These are phyloP conservation scores for Opisthograptis luteolata DNA, from an alignment of 2,888 invertebrate species.

Conservation along the genomic window DNA sequence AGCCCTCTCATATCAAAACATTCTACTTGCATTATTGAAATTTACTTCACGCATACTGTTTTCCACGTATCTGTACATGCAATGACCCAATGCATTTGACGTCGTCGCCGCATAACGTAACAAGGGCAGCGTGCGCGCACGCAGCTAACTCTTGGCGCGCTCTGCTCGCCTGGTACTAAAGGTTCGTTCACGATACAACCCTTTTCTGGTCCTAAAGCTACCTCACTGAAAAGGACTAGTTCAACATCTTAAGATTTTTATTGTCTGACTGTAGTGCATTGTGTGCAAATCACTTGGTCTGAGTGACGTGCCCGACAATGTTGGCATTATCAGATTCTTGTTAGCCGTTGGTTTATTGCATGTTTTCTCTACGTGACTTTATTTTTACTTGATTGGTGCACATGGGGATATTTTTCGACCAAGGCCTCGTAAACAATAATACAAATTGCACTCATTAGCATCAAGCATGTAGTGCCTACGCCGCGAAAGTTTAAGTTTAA, in stretches of 20 bases:
- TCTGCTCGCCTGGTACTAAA: constrained; percentile 70
- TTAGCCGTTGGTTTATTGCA: constrained; percentile 25
- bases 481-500: neutral
- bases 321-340: constrained; percentile 16
- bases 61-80: constrained; percentile 43
- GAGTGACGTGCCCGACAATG: constrained; percentile 10
- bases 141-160: constrained; percentile 50
- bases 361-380: constrained; percentile 33
- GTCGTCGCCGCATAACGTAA: constrained; percentile 50
- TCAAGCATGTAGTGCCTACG: constrained; percentile 9
- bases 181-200: constrained; percentile 73
- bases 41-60: constrained; percentile 9
- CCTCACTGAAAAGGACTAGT: constrained; percentile 54
- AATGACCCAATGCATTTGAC: constrained; percentile 55
- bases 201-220: constrained; percentile 72
- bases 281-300: constrained; percentile 49
- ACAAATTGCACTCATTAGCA: constrained; percentile 14
- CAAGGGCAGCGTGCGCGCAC: constrained; percentile 54
- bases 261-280: constrained; percentile 37
- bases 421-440: constrained; percentile 35
- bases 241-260: constrained; percentile 22
- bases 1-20: too few relatives aligned
- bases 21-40: neutral
- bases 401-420: constrained; percentile 32
- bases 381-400: constrained; percentile 26